Conservation (phyloP, 2,113 vertebrate species). For the Tenrec ecaudatus region DNA sequence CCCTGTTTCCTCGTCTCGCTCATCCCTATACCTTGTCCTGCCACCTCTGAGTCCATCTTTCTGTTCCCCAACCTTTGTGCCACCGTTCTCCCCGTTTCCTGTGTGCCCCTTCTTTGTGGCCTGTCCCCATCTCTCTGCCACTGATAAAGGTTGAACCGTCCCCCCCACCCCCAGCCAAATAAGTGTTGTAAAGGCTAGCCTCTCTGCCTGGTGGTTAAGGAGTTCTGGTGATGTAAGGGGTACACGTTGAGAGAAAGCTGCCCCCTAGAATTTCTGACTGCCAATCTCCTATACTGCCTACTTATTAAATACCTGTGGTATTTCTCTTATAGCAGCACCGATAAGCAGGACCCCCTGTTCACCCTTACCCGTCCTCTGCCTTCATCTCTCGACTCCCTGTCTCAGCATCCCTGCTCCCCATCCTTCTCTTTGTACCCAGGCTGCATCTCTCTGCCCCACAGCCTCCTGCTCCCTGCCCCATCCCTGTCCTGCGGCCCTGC, state of each 20-base stretch:
- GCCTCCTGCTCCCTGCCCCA: neutral
- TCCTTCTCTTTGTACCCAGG: rapidly evolving
- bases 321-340: neutral
- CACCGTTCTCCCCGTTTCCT: neutral
- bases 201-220: neutral
- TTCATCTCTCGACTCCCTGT: neutral
- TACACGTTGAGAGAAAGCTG: neutral
- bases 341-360: neutral
- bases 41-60: no score
- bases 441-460: no score
- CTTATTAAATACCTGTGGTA: neutral
- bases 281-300: neutral
- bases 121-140: neutral
- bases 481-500: no score
- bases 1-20: neutral
- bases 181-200: neutral
- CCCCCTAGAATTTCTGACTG: neutral
- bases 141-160: neutral
- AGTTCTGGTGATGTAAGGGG: no score
- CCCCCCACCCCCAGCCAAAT: neutral
- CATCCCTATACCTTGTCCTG: no score
- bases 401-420: neutral
- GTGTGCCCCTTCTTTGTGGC: neutral
- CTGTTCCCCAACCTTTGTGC: neutral
- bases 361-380: neutral